These are phyloP conservation scores for Erinaceus europaeus DNA, from an alignment of 2,113 vertebrate species.

Conservation along the genomic window DNA sequence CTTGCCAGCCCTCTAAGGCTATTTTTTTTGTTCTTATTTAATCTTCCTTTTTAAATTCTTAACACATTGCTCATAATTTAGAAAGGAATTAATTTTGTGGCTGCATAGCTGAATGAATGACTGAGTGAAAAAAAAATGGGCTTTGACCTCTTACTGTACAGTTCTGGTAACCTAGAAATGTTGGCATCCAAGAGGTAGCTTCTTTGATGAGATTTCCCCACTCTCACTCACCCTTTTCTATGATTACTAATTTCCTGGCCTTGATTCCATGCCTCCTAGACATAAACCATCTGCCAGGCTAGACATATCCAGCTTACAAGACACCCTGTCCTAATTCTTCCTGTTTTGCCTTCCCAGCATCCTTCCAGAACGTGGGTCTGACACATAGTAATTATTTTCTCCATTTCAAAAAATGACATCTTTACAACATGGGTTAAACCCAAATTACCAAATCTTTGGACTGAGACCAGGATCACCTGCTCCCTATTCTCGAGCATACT, in stretches of 20 bases:
- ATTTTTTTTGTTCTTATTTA: not conserved
- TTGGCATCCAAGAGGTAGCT: not conserved
- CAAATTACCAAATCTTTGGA: not conserved
- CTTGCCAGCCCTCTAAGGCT: not conserved
- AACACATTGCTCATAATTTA: not conserved
- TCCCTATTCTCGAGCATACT: not conserved
- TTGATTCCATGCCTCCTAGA: constrained; percentile 54
- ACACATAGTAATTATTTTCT: constrained; percentile 2
- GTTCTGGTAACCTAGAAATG: not conserved
- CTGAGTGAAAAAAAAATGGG: not conserved
- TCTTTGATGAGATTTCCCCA: constrained; percentile 28
- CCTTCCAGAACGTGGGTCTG: constrained; percentile 11
- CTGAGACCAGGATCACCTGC: not conserved
- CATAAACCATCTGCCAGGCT: constrained; percentile 41
- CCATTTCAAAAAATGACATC: constrained; percentile 14
- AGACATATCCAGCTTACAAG: constrained; percentile 45
- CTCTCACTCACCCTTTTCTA: constrained; percentile 30
- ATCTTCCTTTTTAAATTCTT: not conserved
- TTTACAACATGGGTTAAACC: not conserved
- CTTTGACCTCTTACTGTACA: not conserved
- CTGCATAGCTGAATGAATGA: not conserved
- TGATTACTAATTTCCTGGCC: constrained; percentile 47
- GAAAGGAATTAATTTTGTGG: not conserved
- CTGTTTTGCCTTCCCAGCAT: not conserved
- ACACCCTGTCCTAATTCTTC: constrained; percentile 48